Evolutionary conservation across 2,888 invertebrate genomes (phyloP).

Genomic region (Zygogramma bicolorata): DNA sequence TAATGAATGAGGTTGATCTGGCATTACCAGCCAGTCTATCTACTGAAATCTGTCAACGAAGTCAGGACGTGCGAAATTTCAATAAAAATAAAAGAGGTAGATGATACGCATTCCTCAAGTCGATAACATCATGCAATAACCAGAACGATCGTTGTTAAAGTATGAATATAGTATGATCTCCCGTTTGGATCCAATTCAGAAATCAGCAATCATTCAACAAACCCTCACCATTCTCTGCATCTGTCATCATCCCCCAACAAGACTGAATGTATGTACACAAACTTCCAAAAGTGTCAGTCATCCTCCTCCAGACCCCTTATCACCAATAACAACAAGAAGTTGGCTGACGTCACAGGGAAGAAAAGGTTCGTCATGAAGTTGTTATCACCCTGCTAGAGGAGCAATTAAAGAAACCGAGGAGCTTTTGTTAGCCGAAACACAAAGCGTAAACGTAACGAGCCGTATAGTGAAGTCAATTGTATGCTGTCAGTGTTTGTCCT

Average conservation of each 20-base stretch:
- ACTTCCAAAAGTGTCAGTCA: not conserved
- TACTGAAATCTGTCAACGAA: too few relatives aligned
- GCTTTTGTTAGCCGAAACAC: constrained; percentile 3
- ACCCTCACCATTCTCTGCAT: too few relatives aligned
- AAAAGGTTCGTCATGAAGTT: not conserved
- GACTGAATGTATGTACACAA: not conserved
- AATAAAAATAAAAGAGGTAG: too few relatives aligned
- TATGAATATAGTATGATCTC: too few relatives aligned
- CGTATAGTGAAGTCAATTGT: not conserved
- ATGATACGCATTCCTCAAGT: too few relatives aligned
- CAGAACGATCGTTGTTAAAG: too few relatives aligned
- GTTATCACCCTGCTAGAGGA: not conserved
- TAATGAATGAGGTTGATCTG: too few relatives aligned
- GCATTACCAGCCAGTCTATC: too few relatives aligned
- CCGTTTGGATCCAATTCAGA: too few relatives aligned
- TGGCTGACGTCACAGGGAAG: not conserved
- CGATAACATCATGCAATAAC: too few relatives aligned
- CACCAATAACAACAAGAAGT: not conserved
- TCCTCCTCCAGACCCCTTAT: not conserved
- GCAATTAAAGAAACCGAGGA: not conserved
- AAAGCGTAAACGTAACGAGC: constrained; percentile 3
- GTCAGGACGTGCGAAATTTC: too few relatives aligned
- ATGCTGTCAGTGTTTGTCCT: not conserved
- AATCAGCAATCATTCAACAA: too few relatives aligned
- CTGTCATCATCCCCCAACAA: not conserved